phyloP scores from a whole-genome alignment of 2,113 vertebrate species.

The Festucalex cinctus region DNA sequence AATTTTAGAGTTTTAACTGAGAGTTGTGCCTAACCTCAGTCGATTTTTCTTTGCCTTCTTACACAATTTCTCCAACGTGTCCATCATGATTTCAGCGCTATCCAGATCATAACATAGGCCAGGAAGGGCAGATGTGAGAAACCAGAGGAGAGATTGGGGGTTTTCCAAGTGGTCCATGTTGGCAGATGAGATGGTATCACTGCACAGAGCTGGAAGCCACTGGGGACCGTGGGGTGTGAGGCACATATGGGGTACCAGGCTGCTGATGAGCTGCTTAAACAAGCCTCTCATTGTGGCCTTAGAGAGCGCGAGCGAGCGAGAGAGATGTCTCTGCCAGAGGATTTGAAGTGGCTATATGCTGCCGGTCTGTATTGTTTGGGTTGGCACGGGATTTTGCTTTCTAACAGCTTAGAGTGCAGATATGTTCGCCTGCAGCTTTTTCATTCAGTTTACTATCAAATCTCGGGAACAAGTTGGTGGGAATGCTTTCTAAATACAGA shows the following conservation, averaged over 20 bases:
- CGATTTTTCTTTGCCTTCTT: neutral
- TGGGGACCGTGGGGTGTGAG: conserved; percentile 67
- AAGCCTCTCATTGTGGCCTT: conserved; percentile 59
- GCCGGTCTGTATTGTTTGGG: conserved; percentile 38
- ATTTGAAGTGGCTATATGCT: conserved; percentile 34
- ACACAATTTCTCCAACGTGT: conserved; percentile 3
- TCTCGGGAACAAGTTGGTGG: neutral
- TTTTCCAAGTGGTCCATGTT: conserved; percentile 57
- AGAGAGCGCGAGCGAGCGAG: conserved; percentile 38
- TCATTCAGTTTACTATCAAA: conserved; percentile 11
- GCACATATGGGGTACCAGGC: conserved; percentile 74
- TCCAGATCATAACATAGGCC: conserved; percentile 33
- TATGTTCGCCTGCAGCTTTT: conserved; percentile 21
- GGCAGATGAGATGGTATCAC: conserved; percentile 71
- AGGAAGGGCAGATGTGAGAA: conserved; percentile 41
- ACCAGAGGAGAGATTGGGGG: conserved; percentile 38
- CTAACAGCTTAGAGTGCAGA: conserved; percentile 26
- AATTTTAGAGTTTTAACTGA: too few species aligned
- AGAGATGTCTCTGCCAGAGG: conserved; percentile 50
- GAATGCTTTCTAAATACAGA: conserved; percentile 12
- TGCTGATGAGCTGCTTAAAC: conserved; percentile 70
- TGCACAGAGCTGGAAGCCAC: conserved; percentile 61
- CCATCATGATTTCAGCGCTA: neutral
- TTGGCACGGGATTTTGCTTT: conserved; percentile 32
- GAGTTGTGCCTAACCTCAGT: neutral